Evolutionary conservation across 1,140 invertebrate genomes (phyloP), one percentile per base, ranked within the genome.

Genomic region (Drosophila nannoptera): DNA sequence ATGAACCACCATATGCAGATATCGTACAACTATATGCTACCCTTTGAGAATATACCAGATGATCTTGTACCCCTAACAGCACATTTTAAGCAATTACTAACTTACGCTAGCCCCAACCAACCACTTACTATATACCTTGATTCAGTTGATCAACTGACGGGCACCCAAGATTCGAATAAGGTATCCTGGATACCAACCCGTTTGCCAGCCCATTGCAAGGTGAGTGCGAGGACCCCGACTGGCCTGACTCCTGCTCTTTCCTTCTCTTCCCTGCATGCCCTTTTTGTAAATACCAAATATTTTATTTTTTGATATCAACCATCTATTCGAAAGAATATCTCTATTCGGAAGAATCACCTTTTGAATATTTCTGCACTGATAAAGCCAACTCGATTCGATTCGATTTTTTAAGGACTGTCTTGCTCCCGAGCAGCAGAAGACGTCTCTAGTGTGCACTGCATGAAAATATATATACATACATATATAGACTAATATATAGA

Each of bases 111-210:
- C 4, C 78, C 91, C 31, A 93, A 97, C 69, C 96, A 97, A 87
- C 96, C 97, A 0, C 91, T 98, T 11, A 90, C 97, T 1, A 90
- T 98, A 9, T 97, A 97, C 88, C 90, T 98, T 62, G 97, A 98
- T 88, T 97, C 96, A 6, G 95, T 99, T 0, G 97, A 99, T 91
- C 97, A 98, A 89, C 90, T 99, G 16, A 98, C 97, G n/a, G 96
- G 97, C 5, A 94, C 96, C 0, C 96, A 97, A 75, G 96, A 96
- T 74, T 96, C 97, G 36, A 98, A 98, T 88, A 97, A 98, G 90
- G 93, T 99, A 38, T 96, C 97, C 0, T 99, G 98, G 98, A 91
- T 99, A 78, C 98, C 98, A 0, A 96, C 96, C 0, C 92, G 94
- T 63, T 90, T 99, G 16, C 97, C 98, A 0, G 90, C 92, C 0